Conservation (phyloP, 2,797 vertebrate species). For the Cercopithecus mitis region DNA sequence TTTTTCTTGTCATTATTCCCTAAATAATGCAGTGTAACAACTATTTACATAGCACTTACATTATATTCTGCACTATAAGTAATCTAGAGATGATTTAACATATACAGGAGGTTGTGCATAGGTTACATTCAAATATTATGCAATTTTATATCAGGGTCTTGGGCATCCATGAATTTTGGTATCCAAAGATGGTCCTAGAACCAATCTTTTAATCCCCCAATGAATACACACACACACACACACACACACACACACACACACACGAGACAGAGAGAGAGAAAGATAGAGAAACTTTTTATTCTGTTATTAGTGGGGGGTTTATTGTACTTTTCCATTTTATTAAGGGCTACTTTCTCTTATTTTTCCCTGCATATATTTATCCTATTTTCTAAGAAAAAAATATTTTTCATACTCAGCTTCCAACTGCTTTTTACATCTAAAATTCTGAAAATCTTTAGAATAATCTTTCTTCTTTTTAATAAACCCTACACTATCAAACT, state of each 20-base stretch:
- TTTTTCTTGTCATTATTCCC: background rate
- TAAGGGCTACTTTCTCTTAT: background rate
- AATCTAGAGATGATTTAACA: background rate
- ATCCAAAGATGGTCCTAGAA: background rate
- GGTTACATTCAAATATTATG: background rate
- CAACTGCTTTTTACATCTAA: background rate
- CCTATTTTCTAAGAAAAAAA: background rate
- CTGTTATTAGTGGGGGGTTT: background rate
- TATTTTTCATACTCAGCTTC: background rate
- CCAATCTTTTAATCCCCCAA: background rate
- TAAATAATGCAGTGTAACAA: background rate
- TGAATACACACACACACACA: background rate
- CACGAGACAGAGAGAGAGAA: no score
- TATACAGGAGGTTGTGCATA: background rate
- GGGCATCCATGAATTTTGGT: background rate
- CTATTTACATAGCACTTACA: background rate
- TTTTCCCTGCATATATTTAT: background rate
- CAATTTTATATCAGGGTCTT: background rate
- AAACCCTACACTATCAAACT: background rate
- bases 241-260: no score
- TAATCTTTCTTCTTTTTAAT: background rate
- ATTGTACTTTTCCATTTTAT: background rate
- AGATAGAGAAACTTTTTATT: background rate
- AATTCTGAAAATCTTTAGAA: background rate
- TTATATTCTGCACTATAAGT: background rate